Conservation (phyloP, 2,888 invertebrate species). For the Himalopsyche kuldschensis region DNA sequence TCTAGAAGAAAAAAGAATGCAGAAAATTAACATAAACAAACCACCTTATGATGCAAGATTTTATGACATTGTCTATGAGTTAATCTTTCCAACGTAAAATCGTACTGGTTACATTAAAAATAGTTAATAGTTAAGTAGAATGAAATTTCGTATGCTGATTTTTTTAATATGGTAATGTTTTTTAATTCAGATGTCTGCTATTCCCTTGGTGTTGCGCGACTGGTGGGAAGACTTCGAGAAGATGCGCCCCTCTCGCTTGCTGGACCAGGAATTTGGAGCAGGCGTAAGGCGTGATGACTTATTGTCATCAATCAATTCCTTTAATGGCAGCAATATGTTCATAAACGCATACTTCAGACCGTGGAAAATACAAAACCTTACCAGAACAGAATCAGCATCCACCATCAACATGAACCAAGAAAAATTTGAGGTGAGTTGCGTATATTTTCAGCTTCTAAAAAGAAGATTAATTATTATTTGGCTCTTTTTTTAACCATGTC, state of each 20-base stretch:
- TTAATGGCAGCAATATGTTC: conserved; percentile 55
- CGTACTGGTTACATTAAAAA: neutral
- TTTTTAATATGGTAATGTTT: neutral
- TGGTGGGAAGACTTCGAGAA: conserved; percentile 82
- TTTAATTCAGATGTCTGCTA: conserved; percentile 73
- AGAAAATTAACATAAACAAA: neutral
- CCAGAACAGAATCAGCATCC: conserved; percentile 74
- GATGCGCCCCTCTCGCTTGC: conserved; percentile 69
- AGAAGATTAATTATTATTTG: too few species aligned
- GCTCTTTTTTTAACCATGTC: too few species aligned
- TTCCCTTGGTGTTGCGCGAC: conserved; percentile 81
- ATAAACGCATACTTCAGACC: conserved; percentile 72
- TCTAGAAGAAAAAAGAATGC: neutral
- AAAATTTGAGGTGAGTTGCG: conserved; percentile 65
- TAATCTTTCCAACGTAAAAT: neutral
- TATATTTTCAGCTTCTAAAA: neutral
- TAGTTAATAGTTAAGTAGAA: too few species aligned
- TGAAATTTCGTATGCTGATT: too few species aligned
- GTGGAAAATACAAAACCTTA: conserved; percentile 66
- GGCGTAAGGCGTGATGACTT: conserved; percentile 77
- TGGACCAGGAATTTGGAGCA: conserved; percentile 83
- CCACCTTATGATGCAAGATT: neutral
- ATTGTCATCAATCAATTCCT: conserved; percentile 59
- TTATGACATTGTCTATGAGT: neutral
- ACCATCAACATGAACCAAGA: conserved; percentile 76